Base-by-base conservation (phyloP, 2,888 invertebrate species). In the Lepidochrysops patricia region DNA sequence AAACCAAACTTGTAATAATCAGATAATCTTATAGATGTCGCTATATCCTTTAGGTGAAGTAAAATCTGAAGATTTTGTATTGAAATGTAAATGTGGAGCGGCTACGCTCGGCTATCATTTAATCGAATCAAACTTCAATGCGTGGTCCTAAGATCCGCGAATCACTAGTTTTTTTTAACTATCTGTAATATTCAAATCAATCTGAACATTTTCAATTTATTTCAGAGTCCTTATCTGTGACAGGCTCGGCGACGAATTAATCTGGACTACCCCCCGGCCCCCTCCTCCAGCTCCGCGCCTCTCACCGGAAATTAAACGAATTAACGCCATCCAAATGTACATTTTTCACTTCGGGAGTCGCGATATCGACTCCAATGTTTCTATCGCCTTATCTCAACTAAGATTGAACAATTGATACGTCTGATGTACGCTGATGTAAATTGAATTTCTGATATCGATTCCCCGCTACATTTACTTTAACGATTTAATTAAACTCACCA, bases 121-220 rank as follows among this genome's bases (percentile, higher is more conserved):
- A 43, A 43, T 43, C 9, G 43, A 43, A 43, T 43, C 43, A 2
- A 19, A 43, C 43, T 43, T 19, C 19, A 6, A 52, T 7, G 52
- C 52, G 27, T 32, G 27, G 29, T 52, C 29, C 52, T 29, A 19
- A 29, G 52, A 54, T 23, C 29, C 13, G 15, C 50, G 50, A n/a
- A 26, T 50, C 70, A 67, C 72, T 23, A 26, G 34, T 52, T 50
- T 50, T 72, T 74, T 77, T 77, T 76, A 77, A 77, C 80, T 87
- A 84, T 84, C 77, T 81, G 73, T 78, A 79, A 82, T 84, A 89
- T 89, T 89, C 87, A 88, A 90, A 90, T 89, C 89, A 89, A 90
- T 90, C 89, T 79, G 84, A 87, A 87, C 87, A 87, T 89, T 90
- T 90, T 90, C 90, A 90, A 90, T 90, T 89, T 90, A 90, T 89